Conservation (phyloP, 2,888 invertebrate genomes). For the Lucinisca nassula region DNA sequence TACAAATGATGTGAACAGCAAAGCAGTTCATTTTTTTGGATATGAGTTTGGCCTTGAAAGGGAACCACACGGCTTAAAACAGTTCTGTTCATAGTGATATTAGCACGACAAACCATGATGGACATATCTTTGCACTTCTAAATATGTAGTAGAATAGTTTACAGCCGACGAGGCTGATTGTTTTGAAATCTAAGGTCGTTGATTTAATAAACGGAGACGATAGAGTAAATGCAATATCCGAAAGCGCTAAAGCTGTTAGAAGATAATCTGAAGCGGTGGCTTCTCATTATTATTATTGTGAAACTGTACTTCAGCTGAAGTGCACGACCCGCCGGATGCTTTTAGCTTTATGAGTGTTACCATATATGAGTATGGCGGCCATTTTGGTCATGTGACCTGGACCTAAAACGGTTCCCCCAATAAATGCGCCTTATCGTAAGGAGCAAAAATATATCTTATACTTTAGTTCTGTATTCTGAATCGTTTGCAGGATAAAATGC, state of each 20-base stretch:
- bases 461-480: no score
- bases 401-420: no score
- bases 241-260: conserved; percentile 68
- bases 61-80: conserved; percentile 73
- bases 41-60: conserved; percentile 60
- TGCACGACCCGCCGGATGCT: no score
- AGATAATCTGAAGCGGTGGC: conserved; percentile 49
- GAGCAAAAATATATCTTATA: no score
- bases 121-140: conserved; percentile 69
- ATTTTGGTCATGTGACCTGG: no score
- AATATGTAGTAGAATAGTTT: conserved; percentile 69
- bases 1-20: conserved; percentile 11
- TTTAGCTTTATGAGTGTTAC: no score
- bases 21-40: conserved; percentile 52
- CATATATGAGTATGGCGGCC: no score
- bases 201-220: conserved; percentile 70
- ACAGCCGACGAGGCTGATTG: conserved; percentile 66
- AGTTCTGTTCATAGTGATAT: conserved; percentile 72
- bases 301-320: no score
- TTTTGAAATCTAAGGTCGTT: conserved; percentile 67
- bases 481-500: no score
- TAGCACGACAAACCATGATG: conserved; percentile 74
- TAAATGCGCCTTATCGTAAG: no score
- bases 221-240: conserved; percentile 68
- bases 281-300: conserved; percentile 66